Evolutionary conservation across 2,888 invertebrate genomes (phyloP).

Genomic region (Cryptocheilus praepositus): DNA sequence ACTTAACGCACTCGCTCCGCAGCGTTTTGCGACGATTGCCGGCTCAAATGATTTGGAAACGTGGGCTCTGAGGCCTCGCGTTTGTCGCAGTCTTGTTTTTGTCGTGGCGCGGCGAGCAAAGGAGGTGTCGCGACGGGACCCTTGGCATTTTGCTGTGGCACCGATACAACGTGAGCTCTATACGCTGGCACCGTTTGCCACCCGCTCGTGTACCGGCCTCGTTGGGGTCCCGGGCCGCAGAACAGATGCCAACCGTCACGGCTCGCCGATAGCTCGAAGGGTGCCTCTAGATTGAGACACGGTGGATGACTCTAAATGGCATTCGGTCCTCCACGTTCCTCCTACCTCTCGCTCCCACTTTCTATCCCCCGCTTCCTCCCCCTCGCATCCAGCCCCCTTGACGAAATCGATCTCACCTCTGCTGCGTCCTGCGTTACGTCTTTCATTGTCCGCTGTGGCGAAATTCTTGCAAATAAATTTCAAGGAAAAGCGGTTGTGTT

Average conservation of each 20-base stretch:
- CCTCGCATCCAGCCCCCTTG: conserved; percentile 14
- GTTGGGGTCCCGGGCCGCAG: conserved; percentile 59
- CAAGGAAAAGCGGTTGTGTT: not conserved
- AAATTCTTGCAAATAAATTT: not conserved
- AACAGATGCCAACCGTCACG: conserved; percentile 75
- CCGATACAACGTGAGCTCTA: conserved; percentile 30
- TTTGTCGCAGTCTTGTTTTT: conserved; percentile 33
- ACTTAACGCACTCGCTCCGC: conserved; percentile 36
- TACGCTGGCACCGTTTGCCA: conserved; percentile 32
- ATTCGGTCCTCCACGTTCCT: conserved; percentile 59
- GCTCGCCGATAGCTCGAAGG: conserved; percentile 72
- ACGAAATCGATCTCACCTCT: conserved; percentile 41
- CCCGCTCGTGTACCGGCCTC: conserved; percentile 36
- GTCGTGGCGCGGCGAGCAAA: conserved; percentile 12
- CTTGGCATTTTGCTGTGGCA: conserved; percentile 60
- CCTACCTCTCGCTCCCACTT: conserved; percentile 21
- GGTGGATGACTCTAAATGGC: conserved; percentile 74
- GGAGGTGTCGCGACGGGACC: conserved; percentile 46
- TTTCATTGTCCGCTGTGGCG: not conserved
- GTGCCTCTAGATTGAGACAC: conserved; percentile 73
- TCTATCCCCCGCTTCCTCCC: conserved; percentile 25
- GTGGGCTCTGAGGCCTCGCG: conserved; percentile 11
- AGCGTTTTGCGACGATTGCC: conserved; percentile 50
- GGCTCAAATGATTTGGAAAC: conserved; percentile 59
- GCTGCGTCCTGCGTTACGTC: conserved; percentile 22